Percentiles rank a stretch among this genome's conserved stretches.
phyloP scores from a whole-genome alignment of 1,140 invertebrate species.

The Plutomurus gul region DNA sequence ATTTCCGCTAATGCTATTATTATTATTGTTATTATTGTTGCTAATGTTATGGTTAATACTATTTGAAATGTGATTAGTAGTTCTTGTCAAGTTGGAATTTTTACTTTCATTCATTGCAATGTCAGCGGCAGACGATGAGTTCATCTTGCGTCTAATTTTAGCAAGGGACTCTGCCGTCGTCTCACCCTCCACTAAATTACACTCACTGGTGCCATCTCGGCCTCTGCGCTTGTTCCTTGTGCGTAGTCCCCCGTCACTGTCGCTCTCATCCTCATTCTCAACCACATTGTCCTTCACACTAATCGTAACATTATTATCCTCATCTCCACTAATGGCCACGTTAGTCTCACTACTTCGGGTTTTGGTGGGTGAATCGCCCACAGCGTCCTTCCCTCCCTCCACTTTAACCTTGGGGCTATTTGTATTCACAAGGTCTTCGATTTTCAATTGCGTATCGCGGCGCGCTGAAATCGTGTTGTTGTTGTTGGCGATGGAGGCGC shows the following conservation, averaged over 20 bases:
- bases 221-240: no score
- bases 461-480: no score
- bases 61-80: not conserved
- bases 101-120: not conserved
- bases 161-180: not conserved
- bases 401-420: not conserved
- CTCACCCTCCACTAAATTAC: not conserved
- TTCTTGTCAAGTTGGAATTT: not conserved
- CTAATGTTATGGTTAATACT: not conserved
- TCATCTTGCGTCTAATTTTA: not conserved
- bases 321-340: not conserved
- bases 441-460: not conserved
- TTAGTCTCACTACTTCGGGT: not conserved
- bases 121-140: not conserved
- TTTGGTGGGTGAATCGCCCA: not conserved
- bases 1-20: slow-evolving; percentile 34
- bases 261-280: not conserved
- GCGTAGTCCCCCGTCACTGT: no score
- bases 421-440: not conserved
- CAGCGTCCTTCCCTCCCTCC: not conserved
- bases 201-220: no score
- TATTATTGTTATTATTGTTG: slow-evolving; percentile 33
- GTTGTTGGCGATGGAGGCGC: slow-evolving; percentile 3
- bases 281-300: no score
- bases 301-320: not conserved